Evolutionary conservation across 2,888 invertebrate species (phyloP).

Genomic region (Cephus pygmeus): DNA sequence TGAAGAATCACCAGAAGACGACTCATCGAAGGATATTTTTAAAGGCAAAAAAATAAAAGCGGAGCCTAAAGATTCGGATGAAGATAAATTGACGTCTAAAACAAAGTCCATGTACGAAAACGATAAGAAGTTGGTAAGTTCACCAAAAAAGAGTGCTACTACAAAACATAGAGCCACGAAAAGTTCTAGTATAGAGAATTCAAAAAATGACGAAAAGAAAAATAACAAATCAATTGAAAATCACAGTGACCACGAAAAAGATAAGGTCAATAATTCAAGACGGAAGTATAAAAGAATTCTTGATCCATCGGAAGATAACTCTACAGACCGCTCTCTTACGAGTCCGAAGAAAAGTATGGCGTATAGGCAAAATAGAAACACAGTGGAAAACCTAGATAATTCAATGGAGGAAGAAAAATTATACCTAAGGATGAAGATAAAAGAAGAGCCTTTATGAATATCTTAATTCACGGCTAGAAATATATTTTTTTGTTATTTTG

Average conservation of each 20-base stretch:
- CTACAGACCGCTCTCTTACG: conserved; percentile 6
- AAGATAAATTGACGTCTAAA: conserved; percentile 15
- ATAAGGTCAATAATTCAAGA: too few species aligned
- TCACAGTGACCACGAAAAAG: too few species aligned
- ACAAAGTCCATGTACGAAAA: conserved; percentile 22
- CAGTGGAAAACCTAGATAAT: neutral
- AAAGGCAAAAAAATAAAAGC: conserved; percentile 19
- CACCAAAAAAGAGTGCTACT: neutral
- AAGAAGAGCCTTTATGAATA: conserved; percentile 14
- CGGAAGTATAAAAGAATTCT: too few species aligned
- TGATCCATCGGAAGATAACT: too few species aligned
- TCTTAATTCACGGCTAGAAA: too few species aligned
- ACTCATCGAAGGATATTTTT: conserved; percentile 1
- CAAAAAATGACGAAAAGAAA: too few species aligned
- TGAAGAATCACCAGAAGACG: neutral
- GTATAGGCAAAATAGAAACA: too few species aligned
- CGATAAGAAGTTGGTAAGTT: conserved; percentile 3
- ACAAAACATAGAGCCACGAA: too few species aligned
- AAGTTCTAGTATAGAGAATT: too few species aligned
- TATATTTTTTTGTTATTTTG: too few species aligned
- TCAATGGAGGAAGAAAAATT: neutral
- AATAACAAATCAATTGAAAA: too few species aligned
- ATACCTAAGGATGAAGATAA: conserved; percentile 8
- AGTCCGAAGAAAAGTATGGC: neutral
- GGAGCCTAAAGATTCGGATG: conserved; percentile 25